Percentiles rank a stretch among this genome's conserved stretches.
phyloP scores from a whole-genome alignment of 2,797 vertebrate species.

The Poecilia velifera region DNA sequence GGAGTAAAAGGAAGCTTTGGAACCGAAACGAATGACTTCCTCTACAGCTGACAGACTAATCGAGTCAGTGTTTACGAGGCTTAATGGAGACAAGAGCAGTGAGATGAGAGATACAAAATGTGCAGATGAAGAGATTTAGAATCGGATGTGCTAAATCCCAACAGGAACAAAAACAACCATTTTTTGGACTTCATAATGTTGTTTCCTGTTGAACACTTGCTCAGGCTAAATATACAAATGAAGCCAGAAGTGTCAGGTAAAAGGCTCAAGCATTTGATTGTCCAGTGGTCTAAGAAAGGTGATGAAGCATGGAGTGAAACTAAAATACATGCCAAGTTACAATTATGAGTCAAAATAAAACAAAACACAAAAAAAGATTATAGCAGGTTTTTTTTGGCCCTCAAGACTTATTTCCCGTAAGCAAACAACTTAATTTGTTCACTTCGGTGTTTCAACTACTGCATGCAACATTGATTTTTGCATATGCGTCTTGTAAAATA shows the following conservation, averaged over 20 bases:
- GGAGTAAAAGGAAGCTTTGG: background rate
- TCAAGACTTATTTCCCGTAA: too few relatives aligned
- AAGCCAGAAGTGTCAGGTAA: background rate
- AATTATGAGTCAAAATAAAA: background rate
- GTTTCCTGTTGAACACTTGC: background rate
- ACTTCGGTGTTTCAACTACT: too few relatives aligned
- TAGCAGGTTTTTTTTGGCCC: too few relatives aligned
- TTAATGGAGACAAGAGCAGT: background rate
- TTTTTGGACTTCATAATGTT: background rate
- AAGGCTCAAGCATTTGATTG: background rate
- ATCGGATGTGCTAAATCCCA: background rate
- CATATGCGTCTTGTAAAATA: too few relatives aligned
- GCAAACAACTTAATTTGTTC: too few relatives aligned
- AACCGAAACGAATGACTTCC: background rate
- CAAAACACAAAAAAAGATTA: too few relatives aligned
- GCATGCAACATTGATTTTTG: too few relatives aligned
- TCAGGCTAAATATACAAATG: background rate
- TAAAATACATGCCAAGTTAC: background rate
- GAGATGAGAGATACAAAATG: background rate
- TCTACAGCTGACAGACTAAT: background rate
- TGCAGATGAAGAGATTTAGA: slow-evolving; percentile 5
- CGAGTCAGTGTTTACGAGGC: background rate
- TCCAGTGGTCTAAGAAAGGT: background rate
- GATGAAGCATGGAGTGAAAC: background rate
- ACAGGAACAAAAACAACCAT: background rate